Evolutionary conservation across 2,888 invertebrate genomes (phyloP).

Genomic region (Pristionchus maxplancki): DNA sequence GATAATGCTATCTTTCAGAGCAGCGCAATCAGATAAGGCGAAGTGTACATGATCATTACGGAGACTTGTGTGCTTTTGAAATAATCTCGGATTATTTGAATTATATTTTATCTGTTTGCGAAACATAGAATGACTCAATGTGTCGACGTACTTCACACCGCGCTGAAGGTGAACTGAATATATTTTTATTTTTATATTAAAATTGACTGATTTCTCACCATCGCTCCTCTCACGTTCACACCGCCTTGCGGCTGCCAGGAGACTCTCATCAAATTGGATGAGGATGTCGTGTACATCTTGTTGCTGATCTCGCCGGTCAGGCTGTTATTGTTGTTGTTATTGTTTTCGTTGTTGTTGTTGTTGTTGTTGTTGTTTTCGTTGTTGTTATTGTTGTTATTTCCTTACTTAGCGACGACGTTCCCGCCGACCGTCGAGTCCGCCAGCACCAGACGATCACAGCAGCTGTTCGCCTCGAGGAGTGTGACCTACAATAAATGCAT

Average conservation of each 20-base stretch:
- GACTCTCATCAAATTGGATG: not conserved
- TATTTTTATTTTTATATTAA: no score
- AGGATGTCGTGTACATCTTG: not conserved
- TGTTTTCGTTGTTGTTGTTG: not conserved
- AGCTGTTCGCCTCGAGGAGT: conserved; percentile 6
- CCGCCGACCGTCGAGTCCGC: not conserved
- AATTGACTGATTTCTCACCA: not conserved
- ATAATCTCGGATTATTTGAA: no score
- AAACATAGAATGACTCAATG: no score
- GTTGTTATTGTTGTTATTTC: not conserved
- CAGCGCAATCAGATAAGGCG: no score
- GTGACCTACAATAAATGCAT: not conserved
- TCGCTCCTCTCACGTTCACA: not conserved
- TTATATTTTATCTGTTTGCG: no score
- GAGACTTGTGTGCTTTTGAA: no score
- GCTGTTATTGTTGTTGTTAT: not conserved
- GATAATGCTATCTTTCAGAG: no score
- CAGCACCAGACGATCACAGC: conserved; percentile 7
- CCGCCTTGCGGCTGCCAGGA: conserved; percentile 10
- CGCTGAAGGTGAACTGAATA: not conserved
- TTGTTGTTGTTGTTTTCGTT: not conserved
- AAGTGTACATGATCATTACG: no score
- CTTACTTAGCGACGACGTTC: not conserved
- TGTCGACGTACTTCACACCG: not conserved
- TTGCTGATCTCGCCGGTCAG: not conserved